phyloP scores from a whole-genome alignment of 2,888 invertebrate genomes.

The Petrolisthes manimaculis region DNA sequence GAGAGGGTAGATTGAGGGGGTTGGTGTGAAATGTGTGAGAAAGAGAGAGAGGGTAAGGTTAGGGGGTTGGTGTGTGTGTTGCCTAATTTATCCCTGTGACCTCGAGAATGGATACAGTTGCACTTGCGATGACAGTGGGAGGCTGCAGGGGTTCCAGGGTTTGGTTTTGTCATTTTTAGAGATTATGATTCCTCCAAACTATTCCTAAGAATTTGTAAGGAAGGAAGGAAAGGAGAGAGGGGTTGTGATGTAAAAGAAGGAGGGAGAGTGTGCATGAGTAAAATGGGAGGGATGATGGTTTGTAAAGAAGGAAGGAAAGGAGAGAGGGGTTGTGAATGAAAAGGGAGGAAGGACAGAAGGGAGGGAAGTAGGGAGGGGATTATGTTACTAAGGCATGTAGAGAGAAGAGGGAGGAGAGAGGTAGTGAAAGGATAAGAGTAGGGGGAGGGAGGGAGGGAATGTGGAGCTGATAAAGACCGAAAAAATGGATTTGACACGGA shows the following conservation, averaged over 20 bases:
- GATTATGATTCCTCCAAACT: not conserved
- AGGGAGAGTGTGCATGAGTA: conserved; percentile 10
- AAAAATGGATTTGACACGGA: no score
- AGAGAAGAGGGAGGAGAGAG: not conserved
- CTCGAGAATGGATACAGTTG: no score
- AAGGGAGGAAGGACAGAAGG: not conserved
- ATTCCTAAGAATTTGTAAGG: not conserved
- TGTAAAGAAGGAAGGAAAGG: not conserved
- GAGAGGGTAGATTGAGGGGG: not conserved
- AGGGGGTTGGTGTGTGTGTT: not conserved
- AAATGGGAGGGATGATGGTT: not conserved
- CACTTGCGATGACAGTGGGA: not conserved
- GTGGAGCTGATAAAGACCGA: no score
- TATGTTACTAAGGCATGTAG: no score
- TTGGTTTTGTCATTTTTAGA: no score
- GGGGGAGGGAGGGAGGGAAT: not conserved
- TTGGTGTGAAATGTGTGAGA: not conserved
- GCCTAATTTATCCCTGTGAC: no score
- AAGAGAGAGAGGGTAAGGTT: not conserved
- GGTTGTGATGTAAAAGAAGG: not conserved
- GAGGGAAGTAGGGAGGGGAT: conserved; percentile 1
- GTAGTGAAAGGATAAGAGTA: not conserved
- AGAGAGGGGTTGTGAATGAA: conserved; percentile 7
- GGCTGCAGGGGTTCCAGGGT: not conserved
- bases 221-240: not conserved